Base-by-base conservation (phyloP, 2,888 invertebrate species). In the Tachina lurida region DNA sequence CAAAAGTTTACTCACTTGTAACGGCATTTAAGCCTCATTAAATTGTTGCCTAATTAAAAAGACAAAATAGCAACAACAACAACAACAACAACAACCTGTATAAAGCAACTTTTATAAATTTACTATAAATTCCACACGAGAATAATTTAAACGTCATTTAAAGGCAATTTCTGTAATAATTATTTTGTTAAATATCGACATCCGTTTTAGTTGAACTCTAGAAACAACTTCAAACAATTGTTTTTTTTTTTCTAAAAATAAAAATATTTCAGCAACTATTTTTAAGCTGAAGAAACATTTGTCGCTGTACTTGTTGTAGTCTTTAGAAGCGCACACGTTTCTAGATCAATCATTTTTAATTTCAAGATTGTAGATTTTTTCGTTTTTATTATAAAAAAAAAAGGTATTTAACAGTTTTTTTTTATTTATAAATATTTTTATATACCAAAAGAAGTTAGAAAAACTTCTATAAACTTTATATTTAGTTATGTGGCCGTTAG, bases 121-220 rank as follows among this genome's bases (percentile, higher is more conserved):
- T 22, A 39, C 67, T 52, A 49, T 39, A n/a, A 52, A 13, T 54
- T 10, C 5, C 19, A 17, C 41, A 43, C 45, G 49, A 68, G 10
- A 41, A 41, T 19, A 43, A 19, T 10, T 43, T 79, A 83, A 86
- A 80, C 79, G 86, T 83, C 83, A 83, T 80, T 86, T 86, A 80
- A 86, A 83, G 79, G 79, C 80, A 86, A 86, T 86, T 76, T 83
- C 54, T 54, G 52, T 76, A 86, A 83, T 71, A 79, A 83, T 86
- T 80, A 83, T 76, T 83, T 83, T 86, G 86, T 83, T 86, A 86
- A 86, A 86, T 73, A 83, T 49, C 76, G 76, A 83, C 86, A 86
- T 86, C 86, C 86, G 86, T 83, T 86, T 83, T 22, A 70, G 47
- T 70, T 43, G 17, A 80, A 43, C 43, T 17, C 39, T 17, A 56